Evolutionary conservation across 2,113 vertebrate genomes (phyloP).

Genomic region (Todiramphus chloris): DNA sequence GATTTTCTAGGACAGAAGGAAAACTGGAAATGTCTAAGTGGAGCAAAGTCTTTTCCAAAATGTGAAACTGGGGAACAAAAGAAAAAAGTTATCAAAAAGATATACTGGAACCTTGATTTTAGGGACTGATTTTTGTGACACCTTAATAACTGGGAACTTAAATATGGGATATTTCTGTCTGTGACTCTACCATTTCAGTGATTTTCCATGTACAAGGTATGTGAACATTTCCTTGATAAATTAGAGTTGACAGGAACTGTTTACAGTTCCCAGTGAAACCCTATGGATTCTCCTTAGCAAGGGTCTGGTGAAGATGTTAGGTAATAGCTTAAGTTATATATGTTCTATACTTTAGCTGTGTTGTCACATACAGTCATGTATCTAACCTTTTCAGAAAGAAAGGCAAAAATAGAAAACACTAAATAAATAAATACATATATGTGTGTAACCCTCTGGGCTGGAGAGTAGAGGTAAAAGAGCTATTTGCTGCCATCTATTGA

Average conservation of each 20-base stretch:
- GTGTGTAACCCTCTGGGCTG: neutral
- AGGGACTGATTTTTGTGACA: neutral
- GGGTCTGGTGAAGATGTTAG: neutral
- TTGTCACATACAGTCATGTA: neutral
- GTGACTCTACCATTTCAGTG: neutral
- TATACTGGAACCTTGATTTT: neutral
- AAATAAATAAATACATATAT: neutral
- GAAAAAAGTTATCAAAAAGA: neutral
- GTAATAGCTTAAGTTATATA: neutral
- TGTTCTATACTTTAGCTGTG: neutral
- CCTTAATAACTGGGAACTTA: neutral
- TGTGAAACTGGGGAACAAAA: neutral
- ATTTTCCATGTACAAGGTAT: neutral
- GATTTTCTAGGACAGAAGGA: neutral
- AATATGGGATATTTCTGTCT: neutral
- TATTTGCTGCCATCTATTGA: slow-evolving; percentile 61
- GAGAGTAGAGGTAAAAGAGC: slow-evolving; percentile 1
- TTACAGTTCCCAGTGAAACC: neutral
- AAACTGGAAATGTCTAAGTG: neutral
- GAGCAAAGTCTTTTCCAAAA: neutral
- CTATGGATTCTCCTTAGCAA: neutral
- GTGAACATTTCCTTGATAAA: neutral
- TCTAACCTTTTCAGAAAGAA: neutral
- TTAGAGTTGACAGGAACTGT: neutral
- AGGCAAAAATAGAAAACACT: neutral